Conservation (phyloP, 2,888 invertebrate species). For the Eristalis arbustorum region DNA sequence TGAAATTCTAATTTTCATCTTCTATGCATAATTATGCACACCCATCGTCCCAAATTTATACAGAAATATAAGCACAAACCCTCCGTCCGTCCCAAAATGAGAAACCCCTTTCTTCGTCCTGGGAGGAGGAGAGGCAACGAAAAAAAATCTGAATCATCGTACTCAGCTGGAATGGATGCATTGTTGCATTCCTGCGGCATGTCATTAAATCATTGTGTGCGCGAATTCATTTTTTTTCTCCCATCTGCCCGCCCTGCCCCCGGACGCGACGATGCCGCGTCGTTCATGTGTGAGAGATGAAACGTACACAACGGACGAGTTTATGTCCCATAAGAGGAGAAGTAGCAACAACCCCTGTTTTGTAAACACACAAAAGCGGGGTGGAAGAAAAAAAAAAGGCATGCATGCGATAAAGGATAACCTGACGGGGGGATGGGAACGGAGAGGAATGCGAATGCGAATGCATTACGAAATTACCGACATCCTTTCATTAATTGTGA, state of each 20-base stretch:
- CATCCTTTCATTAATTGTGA: conserved; percentile 69
- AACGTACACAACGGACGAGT: conserved; percentile 15
- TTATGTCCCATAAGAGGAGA: conserved; percentile 34
- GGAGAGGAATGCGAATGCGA: conserved; percentile 43
- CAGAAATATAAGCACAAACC: background rate
- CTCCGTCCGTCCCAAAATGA: conserved; percentile 1
- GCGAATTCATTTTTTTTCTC: background rate
- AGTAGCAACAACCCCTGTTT: conserved; percentile 62
- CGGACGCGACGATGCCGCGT: background rate
- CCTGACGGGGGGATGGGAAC: background rate
- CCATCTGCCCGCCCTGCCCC: background rate
- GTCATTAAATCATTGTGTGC: conserved; percentile 51
- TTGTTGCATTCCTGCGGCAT: conserved; percentile 60
- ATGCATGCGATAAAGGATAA: conserved; percentile 34
- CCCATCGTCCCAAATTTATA: background rate
- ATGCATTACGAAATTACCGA: conserved; percentile 68
- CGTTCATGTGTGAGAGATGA: background rate
- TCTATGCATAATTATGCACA: conserved; percentile 5
- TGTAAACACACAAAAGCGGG: conserved; percentile 33
- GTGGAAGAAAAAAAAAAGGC: conserved; percentile 51
- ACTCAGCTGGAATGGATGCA: conserved; percentile 46
- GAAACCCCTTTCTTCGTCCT: background rate
- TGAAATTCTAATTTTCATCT: conserved; percentile 12
- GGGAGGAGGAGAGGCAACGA: background rate
- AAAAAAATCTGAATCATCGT: background rate